Conservation (phyloP, 1,140 invertebrate genomes). For the Cherax destructor region DNA sequence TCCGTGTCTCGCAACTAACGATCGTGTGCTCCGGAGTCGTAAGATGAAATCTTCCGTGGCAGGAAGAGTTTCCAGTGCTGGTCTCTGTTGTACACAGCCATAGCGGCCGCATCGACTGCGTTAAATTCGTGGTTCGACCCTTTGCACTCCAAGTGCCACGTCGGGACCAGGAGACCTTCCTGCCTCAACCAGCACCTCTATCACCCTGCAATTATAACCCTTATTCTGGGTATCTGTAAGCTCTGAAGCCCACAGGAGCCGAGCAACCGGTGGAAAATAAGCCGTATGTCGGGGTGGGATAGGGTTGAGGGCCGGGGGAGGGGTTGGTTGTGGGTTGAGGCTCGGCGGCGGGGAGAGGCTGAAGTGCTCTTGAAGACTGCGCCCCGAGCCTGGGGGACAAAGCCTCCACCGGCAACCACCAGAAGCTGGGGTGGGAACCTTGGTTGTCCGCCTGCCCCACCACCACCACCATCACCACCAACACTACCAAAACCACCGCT, state of each 20-base stretch:
- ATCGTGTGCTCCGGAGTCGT: neutral
- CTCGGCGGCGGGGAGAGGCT: constrained; percentile 41
- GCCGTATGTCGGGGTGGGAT: constrained; percentile 10
- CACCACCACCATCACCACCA: neutral
- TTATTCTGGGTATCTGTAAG: constrained; percentile 50
- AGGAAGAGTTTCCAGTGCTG: constrained; percentile 30
- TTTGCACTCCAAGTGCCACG: constrained; percentile 67
- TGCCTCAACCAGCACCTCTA: constrained; percentile 45
- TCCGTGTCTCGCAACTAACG: constrained; percentile 33
- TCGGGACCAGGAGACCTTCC: constrained; percentile 45
- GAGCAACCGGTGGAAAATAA: constrained; percentile 1
- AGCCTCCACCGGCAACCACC: constrained; percentile 45
- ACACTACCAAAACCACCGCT: neutral
- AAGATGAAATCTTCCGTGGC: constrained; percentile 54
- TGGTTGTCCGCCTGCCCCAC: neutral
- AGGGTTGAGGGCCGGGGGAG: neutral
- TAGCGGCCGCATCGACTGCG: constrained; percentile 66
- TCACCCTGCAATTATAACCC: constrained; percentile 51
- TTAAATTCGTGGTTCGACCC: constrained; percentile 68
- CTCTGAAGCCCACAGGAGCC: neutral
- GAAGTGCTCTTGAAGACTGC: constrained; percentile 65
- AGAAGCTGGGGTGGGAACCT: constrained; percentile 56
- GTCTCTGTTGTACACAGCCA: constrained; percentile 61
- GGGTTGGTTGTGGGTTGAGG: constrained; percentile 36
- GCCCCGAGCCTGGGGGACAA: constrained; percentile 49